Conservation (phyloP, 2,113 vertebrate genomes). For the Amblyopsis rosae region DNA sequence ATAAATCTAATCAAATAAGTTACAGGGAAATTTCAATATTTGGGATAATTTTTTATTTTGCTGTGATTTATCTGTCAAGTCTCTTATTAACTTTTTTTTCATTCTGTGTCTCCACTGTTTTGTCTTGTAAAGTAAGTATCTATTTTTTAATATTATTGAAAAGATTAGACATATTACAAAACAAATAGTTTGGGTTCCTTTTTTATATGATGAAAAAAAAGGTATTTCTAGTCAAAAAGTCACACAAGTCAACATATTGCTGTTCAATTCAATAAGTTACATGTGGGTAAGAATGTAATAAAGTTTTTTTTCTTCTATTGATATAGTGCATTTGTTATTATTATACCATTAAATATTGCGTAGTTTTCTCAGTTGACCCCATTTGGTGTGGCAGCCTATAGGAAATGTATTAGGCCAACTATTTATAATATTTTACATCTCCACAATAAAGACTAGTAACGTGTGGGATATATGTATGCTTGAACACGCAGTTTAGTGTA, state of each 20-base stretch:
- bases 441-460: too few species aligned
- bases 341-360: too few species aligned
- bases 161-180: slow-evolving; percentile 71
- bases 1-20: slow-evolving; percentile 38
- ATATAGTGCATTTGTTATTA: slow-evolving; percentile 20
- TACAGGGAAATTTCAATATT: slow-evolving; percentile 61
- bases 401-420: too few species aligned
- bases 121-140: slow-evolving; percentile 85
- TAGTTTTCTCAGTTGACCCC: not conserved
- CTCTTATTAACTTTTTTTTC: slow-evolving; percentile 50
- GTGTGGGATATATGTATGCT: not conserved
- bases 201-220: slow-evolving; percentile 70
- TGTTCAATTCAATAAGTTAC: slow-evolving; percentile 73
- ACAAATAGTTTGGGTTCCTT: slow-evolving; percentile 52
- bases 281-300: slow-evolving; percentile 83
- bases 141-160: slow-evolving; percentile 78
- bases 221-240: slow-evolving; percentile 75
- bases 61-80: slow-evolving; percentile 64
- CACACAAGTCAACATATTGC: slow-evolving; percentile 69
- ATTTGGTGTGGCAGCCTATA: too few species aligned
- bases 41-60: slow-evolving; percentile 67
- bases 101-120: slow-evolving; percentile 66
- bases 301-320: slow-evolving; percentile 72
- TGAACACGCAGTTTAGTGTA: too few species aligned
- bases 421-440: too few species aligned